Base-by-base conservation (phyloP, 1,140 invertebrate genomes). In the Drosophila simulans region DNA sequence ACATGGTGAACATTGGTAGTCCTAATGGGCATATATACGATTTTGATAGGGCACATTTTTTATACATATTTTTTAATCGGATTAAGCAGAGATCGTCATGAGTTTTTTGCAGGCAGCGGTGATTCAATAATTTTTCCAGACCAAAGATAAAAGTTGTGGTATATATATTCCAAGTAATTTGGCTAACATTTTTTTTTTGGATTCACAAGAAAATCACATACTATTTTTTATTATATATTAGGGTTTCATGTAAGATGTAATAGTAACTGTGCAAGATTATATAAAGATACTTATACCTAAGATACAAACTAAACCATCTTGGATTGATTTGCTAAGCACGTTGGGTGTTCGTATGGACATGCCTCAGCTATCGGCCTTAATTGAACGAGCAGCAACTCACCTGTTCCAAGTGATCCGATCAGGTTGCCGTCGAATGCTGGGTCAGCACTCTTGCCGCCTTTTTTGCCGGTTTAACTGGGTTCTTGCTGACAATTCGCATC, bases 371-470 rank as follows among this genome's bases (percentile, higher is more conserved):
- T 52, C 17, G 52, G 39, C 54, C 39, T 13, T 13, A 42, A 56
- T 56, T 13, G 22, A 42, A 42, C 10, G 25, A 22, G 45, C 49
- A 12, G 20, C 17, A 27, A 62, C 63, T 70, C 64, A 69, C 66
- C 66, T 69, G 27, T 68, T 42, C 39, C 62, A 42, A 8, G 27
- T 31, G 27, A 46, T 10, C 63, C 53, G 66, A 68, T 69, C 66
- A 46, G 37, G 51, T 70, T 69, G 65, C 64, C 52, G 13, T 37
- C 53, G 34, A 56, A 20, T 48, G 66, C 64, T 22, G 15, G 48
- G 42, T 70, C 69, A 56, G 66, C 66, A 70, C 35, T 70, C 51
- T 66, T 64, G 46, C 34, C 58, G 40, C 55, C 43, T 64, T 43
- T 64, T 46, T 46, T 22, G 35, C 27, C 13, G 25, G 10, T 5